These are phyloP conservation scores for Archegozetes longisetosus DNA, from an alignment of 1,140 invertebrate species.

Conservation along the genomic window DNA sequence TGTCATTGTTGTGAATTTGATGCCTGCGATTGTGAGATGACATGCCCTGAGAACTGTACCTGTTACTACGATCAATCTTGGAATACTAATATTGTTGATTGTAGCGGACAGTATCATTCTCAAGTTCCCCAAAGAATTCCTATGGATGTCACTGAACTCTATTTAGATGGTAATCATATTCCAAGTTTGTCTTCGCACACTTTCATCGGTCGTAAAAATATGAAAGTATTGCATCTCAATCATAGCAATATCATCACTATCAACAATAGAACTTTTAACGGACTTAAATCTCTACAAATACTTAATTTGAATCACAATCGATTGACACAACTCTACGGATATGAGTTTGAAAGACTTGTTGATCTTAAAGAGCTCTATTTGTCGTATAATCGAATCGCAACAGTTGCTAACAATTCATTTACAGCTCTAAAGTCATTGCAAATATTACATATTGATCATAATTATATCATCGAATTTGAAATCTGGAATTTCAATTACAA, in stretches of 20 bases:
- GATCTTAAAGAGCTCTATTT: slow-evolving; percentile 65
- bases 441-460: slow-evolving; percentile 63
- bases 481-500: slow-evolving; percentile 66
- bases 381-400: slow-evolving; percentile 62
- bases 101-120: slow-evolving; percentile 36
- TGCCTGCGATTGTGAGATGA: slow-evolving; percentile 89
- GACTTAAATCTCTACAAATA: slow-evolving; percentile 56
- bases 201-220: slow-evolving; percentile 78
- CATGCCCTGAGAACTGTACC: slow-evolving; percentile 72
- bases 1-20: slow-evolving; percentile 89
- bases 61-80: slow-evolving; percentile 74
- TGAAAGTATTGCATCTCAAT: slow-evolving; percentile 68
- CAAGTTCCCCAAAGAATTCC: slow-evolving; percentile 65
- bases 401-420: slow-evolving; percentile 63
- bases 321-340: slow-evolving; percentile 59
- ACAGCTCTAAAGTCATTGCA: slow-evolving; percentile 55
- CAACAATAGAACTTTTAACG: slow-evolving; percentile 80
- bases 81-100: slow-evolving; percentile 81
- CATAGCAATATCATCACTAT: slow-evolving; percentile 64
- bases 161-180: slow-evolving; percentile 74
- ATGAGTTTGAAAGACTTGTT: slow-evolving; percentile 69
- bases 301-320: slow-evolving; percentile 72
- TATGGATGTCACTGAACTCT: slow-evolving; percentile 83
- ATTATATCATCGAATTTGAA: slow-evolving; percentile 57
- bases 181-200: slow-evolving; percentile 65